Base-by-base conservation (phyloP, 2,888 invertebrate species). In the Allolobophora icterica region DNA sequence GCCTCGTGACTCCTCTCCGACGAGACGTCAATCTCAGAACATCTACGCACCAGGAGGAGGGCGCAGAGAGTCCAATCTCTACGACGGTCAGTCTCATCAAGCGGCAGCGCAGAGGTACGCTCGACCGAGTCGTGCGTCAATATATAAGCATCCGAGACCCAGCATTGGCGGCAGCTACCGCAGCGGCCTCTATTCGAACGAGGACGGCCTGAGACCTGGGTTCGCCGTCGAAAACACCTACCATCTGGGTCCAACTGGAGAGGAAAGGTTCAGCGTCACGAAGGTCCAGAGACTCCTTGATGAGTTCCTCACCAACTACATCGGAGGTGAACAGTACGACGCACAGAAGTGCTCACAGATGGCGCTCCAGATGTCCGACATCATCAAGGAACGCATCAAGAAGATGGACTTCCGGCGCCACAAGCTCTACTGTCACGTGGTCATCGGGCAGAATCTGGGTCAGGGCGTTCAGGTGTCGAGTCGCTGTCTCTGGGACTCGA, bases 401-500 rank as follows among this genome's bases (percentile, higher is more conserved):
- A 87, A 87, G n/a, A 87, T 87, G 87, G 87, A 87, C 87, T 87
- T 35, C 38, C 87, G 87, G 24, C 87, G 87, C 8, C 87, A 87
- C 35, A 87, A 87, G 38, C 30, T 87, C 35, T 87, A 34, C 35
- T 87, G 87, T 35, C 87, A 87, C 35, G 87, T 87, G n/a, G 87
- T 87, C 87, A 38, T 87, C 8, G 87, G 87, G 15, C 87, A 87
- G 38, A 87, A 87, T 35, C 38, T 87, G 87, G 87, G 34, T 87
- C 87, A 87, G 38, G 87, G 87, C 38, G 15, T 87, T 0, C 87
- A 87, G 87, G 38, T 87, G 17, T 0, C 87, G 5, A 87, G 87
- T 35, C 87, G 87, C 38, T 35, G 87, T 17, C 87, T 87, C 24
- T 87, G 87, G 87, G 87, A 87, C 17, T 5, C 87, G 87, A 15